These are phyloP conservation scores for Thymallus thymallus DNA, from an alignment of 2,113 vertebrate genomes.

Conservation along the genomic window DNA sequence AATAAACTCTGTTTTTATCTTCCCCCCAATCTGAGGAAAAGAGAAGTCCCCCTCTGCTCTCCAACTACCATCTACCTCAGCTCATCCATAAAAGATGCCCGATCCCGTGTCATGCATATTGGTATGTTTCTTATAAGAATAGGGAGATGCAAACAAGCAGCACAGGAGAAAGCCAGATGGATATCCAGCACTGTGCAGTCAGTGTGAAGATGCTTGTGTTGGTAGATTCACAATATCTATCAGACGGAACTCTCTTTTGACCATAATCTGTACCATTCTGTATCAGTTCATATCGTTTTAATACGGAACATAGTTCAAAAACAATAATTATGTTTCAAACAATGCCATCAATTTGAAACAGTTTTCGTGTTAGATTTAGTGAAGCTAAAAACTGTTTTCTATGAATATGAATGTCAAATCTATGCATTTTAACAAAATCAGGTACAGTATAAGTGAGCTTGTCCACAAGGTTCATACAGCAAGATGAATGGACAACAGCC, in stretches of 20 bases:
- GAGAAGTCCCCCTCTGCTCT: slow-evolving; percentile 7
- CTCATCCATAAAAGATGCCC: slow-evolving; percentile 45
- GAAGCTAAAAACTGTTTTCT: neutral
- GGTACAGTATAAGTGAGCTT: too few species aligned
- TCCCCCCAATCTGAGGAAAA: slow-evolving; percentile 7
- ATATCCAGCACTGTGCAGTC: neutral
- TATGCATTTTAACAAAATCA: too few species aligned
- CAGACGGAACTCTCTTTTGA: slow-evolving; percentile 7
- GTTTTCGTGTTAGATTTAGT: neutral
- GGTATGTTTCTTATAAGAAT: slow-evolving; percentile 26
- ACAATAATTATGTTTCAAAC: neutral
- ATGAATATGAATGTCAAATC: neutral
- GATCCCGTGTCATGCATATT: slow-evolving; percentile 25
- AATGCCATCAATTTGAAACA: neutral
- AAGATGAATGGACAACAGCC: neutral
- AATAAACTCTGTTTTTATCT: slow-evolving; percentile 25
- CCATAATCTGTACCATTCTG: neutral
- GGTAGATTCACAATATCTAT: slow-evolving; percentile 13
- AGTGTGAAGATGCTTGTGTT: neutral
- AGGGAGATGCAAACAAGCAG: neutral
- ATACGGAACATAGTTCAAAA: neutral
- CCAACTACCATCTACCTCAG: slow-evolving; percentile 22
- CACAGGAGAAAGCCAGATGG: neutral
- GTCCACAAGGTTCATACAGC: neutral
- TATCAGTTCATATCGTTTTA: neutral